Base-by-base conservation (phyloP, 2,797 vertebrate species). In the Enteromius viviparus region DNA sequence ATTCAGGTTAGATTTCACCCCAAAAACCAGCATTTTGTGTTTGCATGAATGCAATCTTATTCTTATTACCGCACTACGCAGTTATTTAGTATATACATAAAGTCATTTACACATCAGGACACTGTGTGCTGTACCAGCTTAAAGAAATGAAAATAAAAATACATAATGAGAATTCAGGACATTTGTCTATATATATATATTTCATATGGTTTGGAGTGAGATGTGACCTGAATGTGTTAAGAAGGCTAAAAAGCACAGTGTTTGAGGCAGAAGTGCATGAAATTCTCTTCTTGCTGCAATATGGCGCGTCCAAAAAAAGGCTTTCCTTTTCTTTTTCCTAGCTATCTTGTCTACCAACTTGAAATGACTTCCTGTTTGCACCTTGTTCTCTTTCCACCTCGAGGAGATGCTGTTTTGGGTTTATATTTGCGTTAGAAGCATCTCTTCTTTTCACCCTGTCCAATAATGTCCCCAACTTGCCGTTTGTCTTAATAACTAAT, bases 401-500 rank as follows among this genome's bases (percentile, higher is more conserved):
- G 17, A 71, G 83, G 83, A 84, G 58, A 80, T 69, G 29, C 45
- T 6, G 42, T 26, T 66, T 40, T 23, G 45, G 42, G 45, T n/a
- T 45, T 3, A 29, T 45, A 11, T 17, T 17, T 19, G 23, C 4
- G 1, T 76, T 26, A 26, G 14, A n/a, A 19, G 55, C 62, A 9
- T 49, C 26, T 37, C 37, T 40, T 68, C 23, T 65, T 49, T 45
- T 32, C 42, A 40, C 17, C n/a, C 14, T 26, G 6, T 69, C 34
- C 14, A 19, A 66, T 53, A 51, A 65, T 72, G 74, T 69, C 29
- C 58, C 32, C 15, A 26, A 81, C 70, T 86, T 60, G 87, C 92
- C 91, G 86, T 92, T 93, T 93, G 93, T 95, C 94, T 93, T 94
- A 93, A 94, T 88, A 69, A 71, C 86, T 85, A 86, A 87, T 89